A percentile compares a stretch with the other conserved stretches of the same genome.
Evolutionary conservation across 2,113 vertebrate genomes (phyloP).

Genomic region (Actenoides hombroni): DNA sequence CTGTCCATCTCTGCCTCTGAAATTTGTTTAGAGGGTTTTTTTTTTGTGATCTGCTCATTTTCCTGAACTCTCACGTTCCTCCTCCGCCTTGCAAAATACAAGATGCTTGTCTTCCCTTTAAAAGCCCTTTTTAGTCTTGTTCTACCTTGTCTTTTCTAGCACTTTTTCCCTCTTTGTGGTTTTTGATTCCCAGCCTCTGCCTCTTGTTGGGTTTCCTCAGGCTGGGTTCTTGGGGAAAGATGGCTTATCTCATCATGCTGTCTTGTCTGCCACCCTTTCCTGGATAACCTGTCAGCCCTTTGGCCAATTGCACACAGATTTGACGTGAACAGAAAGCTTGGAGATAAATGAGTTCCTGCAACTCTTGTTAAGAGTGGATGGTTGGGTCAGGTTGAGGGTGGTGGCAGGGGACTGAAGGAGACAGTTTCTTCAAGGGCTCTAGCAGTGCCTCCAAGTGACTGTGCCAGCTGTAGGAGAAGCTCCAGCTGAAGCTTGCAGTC

Average conservation of each 20-base stretch:
- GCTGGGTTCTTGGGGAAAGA: conserved; percentile 12
- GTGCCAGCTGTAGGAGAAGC: background rate
- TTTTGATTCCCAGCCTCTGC: conserved; percentile 23
- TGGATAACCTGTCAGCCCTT: background rate
- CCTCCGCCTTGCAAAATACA: background rate
- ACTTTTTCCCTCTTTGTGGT: background rate
- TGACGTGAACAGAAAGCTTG: background rate
- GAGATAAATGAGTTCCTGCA: background rate
- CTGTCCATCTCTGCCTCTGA: background rate
- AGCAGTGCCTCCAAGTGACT: background rate
- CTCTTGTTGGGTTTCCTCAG: background rate
- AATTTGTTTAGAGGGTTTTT: background rate
- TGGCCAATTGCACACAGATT: conserved; percentile 14
- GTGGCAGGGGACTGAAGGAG: background rate
- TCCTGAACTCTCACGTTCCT: background rate
- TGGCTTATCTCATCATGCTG: background rate
- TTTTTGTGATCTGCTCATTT: background rate
- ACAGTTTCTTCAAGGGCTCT: background rate
- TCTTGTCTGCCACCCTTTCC: background rate
- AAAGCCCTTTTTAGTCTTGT: background rate
- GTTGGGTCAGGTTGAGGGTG: background rate
- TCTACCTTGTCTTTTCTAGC: background rate
- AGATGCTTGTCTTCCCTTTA: background rate
- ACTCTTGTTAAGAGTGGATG: background rate
- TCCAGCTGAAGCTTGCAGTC: background rate